Evolutionary conservation across 2,797 vertebrate genomes (phyloP), one percentile per base, ranked within the genome.

Genomic region (Morus bassanus): DNA sequence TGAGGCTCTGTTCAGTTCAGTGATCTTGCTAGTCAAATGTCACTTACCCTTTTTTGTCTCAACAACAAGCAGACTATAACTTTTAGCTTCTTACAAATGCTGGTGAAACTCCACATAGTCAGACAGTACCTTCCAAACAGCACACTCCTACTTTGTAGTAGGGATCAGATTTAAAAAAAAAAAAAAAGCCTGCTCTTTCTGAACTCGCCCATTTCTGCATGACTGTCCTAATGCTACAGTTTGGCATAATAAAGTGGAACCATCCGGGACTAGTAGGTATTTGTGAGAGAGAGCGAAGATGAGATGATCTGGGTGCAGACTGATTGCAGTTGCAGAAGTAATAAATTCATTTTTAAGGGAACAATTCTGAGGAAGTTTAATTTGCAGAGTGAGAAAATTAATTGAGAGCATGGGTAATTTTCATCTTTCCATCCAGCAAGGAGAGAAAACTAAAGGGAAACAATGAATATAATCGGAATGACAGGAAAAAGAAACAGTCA

Each of bases 291-390:
- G 31, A 43, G 30, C 13, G 41, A 89, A 67, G 30, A 41, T 56
- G 69, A 95, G 75, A 74, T 85, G 82, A 60, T 90, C 72, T 75
- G 53, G 41, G 53, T 64, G 5, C 81, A 86, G 84, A 75, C 60
- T 56, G 68, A 88, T 84, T 93, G 78, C 50, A 83, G 57, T 81
- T 78, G 65, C 76, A 88, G 67, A 90, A 81, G n/a, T 46, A 93
- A 89, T 85, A 77, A 63, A 89, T 77, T 70, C 22, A 48, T 83
- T 90, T 91, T 82, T 79, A 82, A 93, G 70, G 45, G 81, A 96
- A 85, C 39, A 87, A 65, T 89, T 88, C 89, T 93, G 64, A 85
- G 84, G 81, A 93, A 93, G 75, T 76, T 95, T 94, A 89, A 94
- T 96, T 93, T 93, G n/a, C 31, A 60, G 72, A 60, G 39, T 72